Evolutionary conservation across 2,113 vertebrate species (phyloP), one percentile per base, ranked within the genome.

Genomic region (Piprites chloris): DNA sequence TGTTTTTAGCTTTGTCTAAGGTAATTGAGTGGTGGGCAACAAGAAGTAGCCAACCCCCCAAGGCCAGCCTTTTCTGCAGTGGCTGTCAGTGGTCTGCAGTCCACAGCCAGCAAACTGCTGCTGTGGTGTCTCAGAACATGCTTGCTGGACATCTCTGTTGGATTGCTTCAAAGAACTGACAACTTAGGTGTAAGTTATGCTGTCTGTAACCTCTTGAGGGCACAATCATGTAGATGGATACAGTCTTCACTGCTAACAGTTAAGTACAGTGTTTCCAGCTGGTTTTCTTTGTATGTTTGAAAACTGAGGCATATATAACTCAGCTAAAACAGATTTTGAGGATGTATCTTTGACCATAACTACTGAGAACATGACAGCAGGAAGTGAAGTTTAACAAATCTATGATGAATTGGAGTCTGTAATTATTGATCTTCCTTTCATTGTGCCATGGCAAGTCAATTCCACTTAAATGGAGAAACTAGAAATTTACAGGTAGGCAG

Each of bases 151-250:
- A 2, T 82, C 58, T 79, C 20, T 65, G 20, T 72, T 82, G 62
- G 61, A 55, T 62, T 85, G 52, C 49, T 89, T 92, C 0, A 1
- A 74, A 75, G 35, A 85, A 67, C 75, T 88, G 88, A 61, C 56
- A 81, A 3, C 52, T 46, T 52, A 95, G 66, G 69, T 89, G 72
- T 67, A 76, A 53, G 35, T 73, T 96, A 83, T 95, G 89, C 95
- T 87, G n/a, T 88, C 66, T 94, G 12, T 67, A 93, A 88, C 73
- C 87, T 97, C 93, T 95, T 96, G 89, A 97, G 91, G 87, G 80
- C 83, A 95, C 65, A 94, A 85, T 91, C 66, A 94, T 71, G 85
- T 97, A 94, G 89, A 89, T 62, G 72, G 46, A 80, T 79, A 56
- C 32, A 42, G 14, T 93, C 89, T 62, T 74, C 28, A 44, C 67